Percentiles rank a stretch among this genome's conserved stretches.
Conservation (phyloP, 2,888 invertebrate species). For the Cataglyphis rosenhaueri region DNA sequence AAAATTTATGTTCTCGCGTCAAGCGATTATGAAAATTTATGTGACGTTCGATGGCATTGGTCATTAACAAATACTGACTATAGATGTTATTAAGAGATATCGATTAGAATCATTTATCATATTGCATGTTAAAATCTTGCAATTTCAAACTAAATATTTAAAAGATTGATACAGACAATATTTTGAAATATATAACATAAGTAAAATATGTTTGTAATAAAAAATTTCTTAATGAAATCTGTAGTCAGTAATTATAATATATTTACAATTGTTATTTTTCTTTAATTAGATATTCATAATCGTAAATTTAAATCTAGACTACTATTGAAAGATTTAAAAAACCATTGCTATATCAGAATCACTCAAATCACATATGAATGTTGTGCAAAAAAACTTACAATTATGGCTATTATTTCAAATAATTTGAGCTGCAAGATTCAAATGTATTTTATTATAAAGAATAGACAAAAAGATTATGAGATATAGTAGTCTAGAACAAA, state of each 20-base stretch:
- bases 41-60: slow-evolving; percentile 36
- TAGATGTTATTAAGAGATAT: slow-evolving; percentile 27
- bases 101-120: neutral
- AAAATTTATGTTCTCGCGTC: neutral
- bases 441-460: neutral
- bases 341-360: neutral
- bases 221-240: neutral
- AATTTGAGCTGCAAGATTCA: neutral
- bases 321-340: slow-evolving; percentile 7
- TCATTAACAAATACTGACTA: slow-evolving; percentile 38
- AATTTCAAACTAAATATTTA: neutral
- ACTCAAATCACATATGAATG: neutral
- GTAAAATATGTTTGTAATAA: neutral
- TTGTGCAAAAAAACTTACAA: neutral
- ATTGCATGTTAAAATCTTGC: neutral
- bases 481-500: slow-evolving; percentile 40
- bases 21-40: slow-evolving; percentile 23
- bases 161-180: neutral
- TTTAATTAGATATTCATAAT: neutral
- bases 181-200: neutral
- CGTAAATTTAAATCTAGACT: slow-evolving; percentile 42
- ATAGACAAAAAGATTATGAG: neutral
- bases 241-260: slow-evolving; percentile 5
- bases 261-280: slow-evolving; percentile 17
- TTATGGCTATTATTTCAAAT: neutral